Evolutionary conservation across 2,113 vertebrate species (phyloP), one percentile per base, ranked within the genome.

Genomic region (Dicerorhinus sumatrensis): DNA sequence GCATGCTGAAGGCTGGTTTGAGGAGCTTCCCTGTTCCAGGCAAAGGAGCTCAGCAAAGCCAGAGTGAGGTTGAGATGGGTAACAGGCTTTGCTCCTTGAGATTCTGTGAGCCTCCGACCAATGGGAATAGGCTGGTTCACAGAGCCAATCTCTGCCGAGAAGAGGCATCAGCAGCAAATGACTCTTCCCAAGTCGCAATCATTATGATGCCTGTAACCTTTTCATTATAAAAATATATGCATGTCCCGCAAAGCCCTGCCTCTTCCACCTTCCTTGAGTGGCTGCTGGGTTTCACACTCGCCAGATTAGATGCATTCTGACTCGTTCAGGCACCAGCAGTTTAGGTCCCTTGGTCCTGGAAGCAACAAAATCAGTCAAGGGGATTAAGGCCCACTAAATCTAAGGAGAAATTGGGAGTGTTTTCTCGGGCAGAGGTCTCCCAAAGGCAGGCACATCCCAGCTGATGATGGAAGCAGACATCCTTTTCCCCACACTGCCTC

Each of bases 181-280:
- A 96, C 62, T 86, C 65, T 96, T 94, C 94, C 93, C 63, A 96
- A 75, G n/a, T 93, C 16, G 1, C 54, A 94, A 39, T 93, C 62
- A 83, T 94, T 72, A 79, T 65, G 89, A 89, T 75, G 42, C 63
- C 67, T 92, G 46, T 82, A 91, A 95, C 36, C 58, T 94, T 97
- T 94, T 82, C 82, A 67, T 80, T 94, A 83, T 86, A 96, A 90
- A 96, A 92, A 89, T 92, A 69, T 58, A 79, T 56, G 42, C 69
- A 69, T 91, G 89, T 75, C 75, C 69, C 46, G 0, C 58, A 89
- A 76, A 96, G 27, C 65, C 73, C 85, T 86, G 18, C 67, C 77
- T 62, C 67, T 87, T 94, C 81, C 62, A 76, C 48, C 80, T 97
- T 92, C 83, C 79, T 91, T 95, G 65, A 91, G 76, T 93, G 70